phyloP scores from a whole-genome alignment of 2,888 invertebrate genomes.

The Nezara viridula region DNA sequence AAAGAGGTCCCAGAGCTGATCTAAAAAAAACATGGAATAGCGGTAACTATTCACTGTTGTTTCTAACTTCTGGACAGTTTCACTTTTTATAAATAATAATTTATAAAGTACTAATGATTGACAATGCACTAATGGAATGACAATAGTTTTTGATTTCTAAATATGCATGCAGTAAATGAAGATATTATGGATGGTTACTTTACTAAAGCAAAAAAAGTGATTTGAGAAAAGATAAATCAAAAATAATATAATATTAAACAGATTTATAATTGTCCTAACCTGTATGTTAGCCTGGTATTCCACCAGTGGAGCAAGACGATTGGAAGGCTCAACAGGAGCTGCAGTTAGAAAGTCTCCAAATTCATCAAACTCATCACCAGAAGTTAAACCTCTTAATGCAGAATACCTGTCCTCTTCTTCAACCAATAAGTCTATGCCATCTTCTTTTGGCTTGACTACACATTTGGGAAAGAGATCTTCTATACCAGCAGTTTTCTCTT shows the following conservation, averaged over 20 bases:
- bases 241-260: conserved; percentile 7
- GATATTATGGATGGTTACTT: background rate
- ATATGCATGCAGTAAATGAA: too few relatives aligned
- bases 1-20: too few relatives aligned
- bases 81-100: too few relatives aligned
- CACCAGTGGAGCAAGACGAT: conserved; percentile 15
- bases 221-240: background rate
- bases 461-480: conserved; percentile 64
- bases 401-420: conserved; percentile 62
- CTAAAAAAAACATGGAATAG: too few relatives aligned
- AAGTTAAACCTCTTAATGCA: conserved; percentile 68
- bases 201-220: background rate
- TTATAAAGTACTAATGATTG: too few relatives aligned
- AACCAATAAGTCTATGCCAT: conserved; percentile 46
- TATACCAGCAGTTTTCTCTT: conserved; percentile 24
- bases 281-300: conserved; percentile 62
- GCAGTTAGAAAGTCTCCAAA: conserved; percentile 70
- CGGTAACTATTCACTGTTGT: too few relatives aligned
- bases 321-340: conserved; percentile 47
- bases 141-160: too few relatives aligned
- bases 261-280: conserved; percentile 55
- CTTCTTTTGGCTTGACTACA: conserved; percentile 58
- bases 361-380: conserved; percentile 68
- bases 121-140: too few relatives aligned
- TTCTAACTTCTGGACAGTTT: too few relatives aligned